Evolutionary conservation across 2,113 vertebrate species (phyloP), one percentile per base, ranked within the genome.

Genomic region (Phalacrocorax aristotelis): DNA sequence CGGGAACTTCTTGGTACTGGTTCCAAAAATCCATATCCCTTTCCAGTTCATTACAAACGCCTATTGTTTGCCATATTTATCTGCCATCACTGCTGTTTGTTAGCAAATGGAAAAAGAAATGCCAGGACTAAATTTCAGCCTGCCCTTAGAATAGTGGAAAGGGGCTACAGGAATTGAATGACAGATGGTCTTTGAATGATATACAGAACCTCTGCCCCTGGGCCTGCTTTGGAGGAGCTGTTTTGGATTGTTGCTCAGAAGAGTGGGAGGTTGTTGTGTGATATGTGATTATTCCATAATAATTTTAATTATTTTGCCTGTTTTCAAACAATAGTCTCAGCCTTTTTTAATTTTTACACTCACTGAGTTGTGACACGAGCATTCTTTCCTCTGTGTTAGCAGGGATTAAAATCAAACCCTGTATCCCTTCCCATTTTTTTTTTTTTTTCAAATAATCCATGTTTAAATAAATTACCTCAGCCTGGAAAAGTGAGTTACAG

Each of bases 111-210:
- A 96, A 97, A 97, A 97, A 95, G 96, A 97, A 97, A 97, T 98
- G 98, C 98, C 98, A 98, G 98, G 98, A 98, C 99, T 98, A 97
- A 97, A 98, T 98, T 98, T 98, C 98, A 98, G 98, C 97, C 97
- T 98, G 98, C 98, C 98, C 98, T 97, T 98, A 83, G 97, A 98
- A 98, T 95, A 97, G 97, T 93, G 98, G 98, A 97, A 97, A 98
- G 97, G 97, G 97, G 97, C 96, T 98, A 93, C 98, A 98, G 98
- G 98, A 98, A 98, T 97, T 98, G 98, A 98, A 98, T 98, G 98
- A 99, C 99, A 99, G 99, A 99, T 99, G 99, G 99, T 99, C 98
- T 98, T 98, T 99, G 98, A 98, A 98, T 99, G 99, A 99, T 99
- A 99, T 98, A 98, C 98, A 98, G 98, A 98, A 98, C 98, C 98